These are phyloP conservation scores for Sarcoramphus papa DNA, from an alignment of 2,797 vertebrate genomes.

Conservation along the genomic window DNA sequence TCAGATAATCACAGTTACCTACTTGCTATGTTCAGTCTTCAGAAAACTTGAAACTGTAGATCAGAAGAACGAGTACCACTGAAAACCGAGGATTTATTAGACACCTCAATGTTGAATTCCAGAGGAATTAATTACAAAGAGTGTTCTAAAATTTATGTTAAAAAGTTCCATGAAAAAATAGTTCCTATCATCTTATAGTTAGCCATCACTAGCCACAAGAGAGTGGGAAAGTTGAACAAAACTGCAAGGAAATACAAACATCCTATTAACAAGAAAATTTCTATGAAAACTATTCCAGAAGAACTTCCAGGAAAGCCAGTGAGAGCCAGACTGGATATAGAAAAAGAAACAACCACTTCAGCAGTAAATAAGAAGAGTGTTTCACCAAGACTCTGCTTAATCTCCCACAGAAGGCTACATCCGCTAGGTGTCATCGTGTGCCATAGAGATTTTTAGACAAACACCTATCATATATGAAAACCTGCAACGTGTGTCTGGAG, in stretches of 20 bases:
- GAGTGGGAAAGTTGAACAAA: background rate
- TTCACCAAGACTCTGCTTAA: background rate
- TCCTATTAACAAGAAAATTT: background rate
- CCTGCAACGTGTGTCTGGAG: background rate
- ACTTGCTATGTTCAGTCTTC: background rate
- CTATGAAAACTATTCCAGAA: background rate
- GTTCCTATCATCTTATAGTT: background rate
- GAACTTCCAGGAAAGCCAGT: background rate
- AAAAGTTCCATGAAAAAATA: background rate
- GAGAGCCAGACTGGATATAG: background rate
- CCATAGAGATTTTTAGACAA: background rate
- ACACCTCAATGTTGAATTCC: background rate
- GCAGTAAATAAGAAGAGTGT: background rate
- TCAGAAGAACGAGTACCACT: background rate
- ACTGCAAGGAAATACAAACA: background rate
- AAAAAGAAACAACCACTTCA: background rate
- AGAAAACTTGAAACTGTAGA: background rate
- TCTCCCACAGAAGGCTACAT: background rate
- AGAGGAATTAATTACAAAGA: background rate
- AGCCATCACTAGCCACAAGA: background rate
- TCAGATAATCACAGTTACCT: background rate
- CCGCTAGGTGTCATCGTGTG: background rate
- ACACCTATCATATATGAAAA: background rate
- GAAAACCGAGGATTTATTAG: background rate
- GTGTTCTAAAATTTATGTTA: background rate